A percentile compares a stretch with the other conserved stretches of the same genome.
Evolutionary conservation across 1,140 invertebrate genomes (phyloP).

Genomic region (Atta colombica): DNA sequence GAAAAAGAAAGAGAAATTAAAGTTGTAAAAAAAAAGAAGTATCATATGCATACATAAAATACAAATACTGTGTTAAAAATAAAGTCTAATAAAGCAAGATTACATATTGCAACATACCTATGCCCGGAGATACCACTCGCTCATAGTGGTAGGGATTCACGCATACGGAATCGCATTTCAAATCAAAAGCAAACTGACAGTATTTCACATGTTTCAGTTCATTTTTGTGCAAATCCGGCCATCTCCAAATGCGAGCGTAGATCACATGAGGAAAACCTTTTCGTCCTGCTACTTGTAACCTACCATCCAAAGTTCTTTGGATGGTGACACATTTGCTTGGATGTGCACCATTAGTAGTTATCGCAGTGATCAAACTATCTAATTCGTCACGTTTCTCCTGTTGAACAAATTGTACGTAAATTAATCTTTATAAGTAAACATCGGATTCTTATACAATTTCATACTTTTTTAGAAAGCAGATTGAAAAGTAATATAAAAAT

Average conservation of each 20-base stretch:
- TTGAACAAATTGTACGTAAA: constrained; percentile 55
- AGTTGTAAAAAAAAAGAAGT: constrained; percentile 40
- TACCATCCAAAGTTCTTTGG: constrained; percentile 98
- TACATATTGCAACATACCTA: constrained; percentile 88
- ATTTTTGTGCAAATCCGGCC: constrained; percentile 99
- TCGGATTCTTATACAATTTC: too few relatives aligned
- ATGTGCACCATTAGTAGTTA: constrained; percentile 98
- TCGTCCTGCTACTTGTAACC: constrained; percentile 98
- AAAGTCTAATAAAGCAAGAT: constrained; percentile 51
- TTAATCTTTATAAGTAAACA: not conserved
- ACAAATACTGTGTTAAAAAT: constrained; percentile 27
- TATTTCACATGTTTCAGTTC: constrained; percentile 99
- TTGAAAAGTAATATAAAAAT: too few relatives aligned
- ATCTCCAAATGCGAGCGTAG: constrained; percentile 99
- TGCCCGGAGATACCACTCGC: constrained; percentile 98
- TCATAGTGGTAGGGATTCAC: constrained; percentile 99
- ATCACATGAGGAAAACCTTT: constrained; percentile 99
- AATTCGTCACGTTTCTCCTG: constrained; percentile 98
- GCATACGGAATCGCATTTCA: constrained; percentile 98
- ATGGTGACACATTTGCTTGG: constrained; percentile 99
- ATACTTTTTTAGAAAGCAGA: too few relatives aligned
- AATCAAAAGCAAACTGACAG: constrained; percentile 97
- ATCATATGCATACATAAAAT: not conserved
- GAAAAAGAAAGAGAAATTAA: not conserved
- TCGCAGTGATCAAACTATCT: constrained; percentile 98